Evolutionary conservation across 2,888 invertebrate species (phyloP).

Genomic region (Trichopoda pennipes): DNA sequence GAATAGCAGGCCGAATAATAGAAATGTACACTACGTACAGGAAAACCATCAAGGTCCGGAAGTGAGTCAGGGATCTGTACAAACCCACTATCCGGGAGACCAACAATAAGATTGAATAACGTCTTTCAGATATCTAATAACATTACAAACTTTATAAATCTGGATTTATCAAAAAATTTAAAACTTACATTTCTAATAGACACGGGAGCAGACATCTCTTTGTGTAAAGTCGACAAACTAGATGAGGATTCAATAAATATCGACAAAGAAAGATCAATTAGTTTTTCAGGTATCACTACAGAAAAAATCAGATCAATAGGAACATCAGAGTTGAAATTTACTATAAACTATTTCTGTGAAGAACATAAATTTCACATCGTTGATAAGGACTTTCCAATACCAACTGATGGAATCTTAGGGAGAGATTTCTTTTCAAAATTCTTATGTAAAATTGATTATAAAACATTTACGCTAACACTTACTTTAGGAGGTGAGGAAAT

Average conservation of each 20-base stretch:
- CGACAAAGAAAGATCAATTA: conserved; percentile 1
- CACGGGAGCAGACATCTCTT: not conserved
- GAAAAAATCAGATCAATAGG: conserved; percentile 4
- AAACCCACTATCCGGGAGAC: too few relatives aligned
- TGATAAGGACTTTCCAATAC: not conserved
- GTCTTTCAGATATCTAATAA: not conserved
- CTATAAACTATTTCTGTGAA: not conserved
- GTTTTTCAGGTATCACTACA: conserved; percentile 3
- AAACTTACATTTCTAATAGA: conserved; percentile 1
- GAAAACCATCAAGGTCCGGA: too few relatives aligned
- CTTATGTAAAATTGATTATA: too few relatives aligned
- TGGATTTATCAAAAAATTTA: not conserved
- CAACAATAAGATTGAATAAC: not conserved
- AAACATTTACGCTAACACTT: too few relatives aligned
- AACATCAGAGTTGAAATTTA: not conserved
- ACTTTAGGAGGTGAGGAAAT: not conserved
- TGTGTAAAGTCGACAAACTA: conserved; percentile 1
- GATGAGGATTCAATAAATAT: not conserved
- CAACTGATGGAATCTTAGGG: not conserved
- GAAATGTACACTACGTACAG: too few relatives aligned
- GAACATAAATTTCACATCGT: not conserved
- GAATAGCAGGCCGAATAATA: too few relatives aligned
- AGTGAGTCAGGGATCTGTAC: too few relatives aligned
- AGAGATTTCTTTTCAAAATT: too few relatives aligned
- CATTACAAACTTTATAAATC: not conserved